Evolutionary conservation across 2,113 vertebrate species (phyloP).

Genomic region (Alethe diademata): DNA sequence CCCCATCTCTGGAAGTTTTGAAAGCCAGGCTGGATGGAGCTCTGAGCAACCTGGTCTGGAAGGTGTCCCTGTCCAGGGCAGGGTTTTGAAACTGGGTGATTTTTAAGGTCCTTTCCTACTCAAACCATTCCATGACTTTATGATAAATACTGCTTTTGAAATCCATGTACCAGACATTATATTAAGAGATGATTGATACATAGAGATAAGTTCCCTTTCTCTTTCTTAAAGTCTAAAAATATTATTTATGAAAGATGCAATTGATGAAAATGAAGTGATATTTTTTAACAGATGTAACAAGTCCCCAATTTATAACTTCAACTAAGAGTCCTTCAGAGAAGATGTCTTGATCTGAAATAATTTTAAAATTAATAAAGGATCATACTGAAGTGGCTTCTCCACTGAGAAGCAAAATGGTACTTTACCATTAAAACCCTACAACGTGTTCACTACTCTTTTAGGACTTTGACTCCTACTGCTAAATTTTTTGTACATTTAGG

Average conservation of each 20-base stretch:
- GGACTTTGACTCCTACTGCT: neutral
- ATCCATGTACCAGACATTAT: neutral
- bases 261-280: neutral
- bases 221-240: neutral
- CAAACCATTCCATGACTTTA: neutral
- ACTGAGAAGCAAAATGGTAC: neutral
- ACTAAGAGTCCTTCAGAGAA: neutral
- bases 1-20: neutral
- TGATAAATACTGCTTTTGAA: neutral
- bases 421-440: neutral
- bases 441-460: neutral
- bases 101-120: neutral
- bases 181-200: neutral
- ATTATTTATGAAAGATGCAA: neutral
- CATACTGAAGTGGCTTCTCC: neutral
- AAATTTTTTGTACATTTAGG: neutral
- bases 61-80: neutral
- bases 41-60: neutral
- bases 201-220: neutral
- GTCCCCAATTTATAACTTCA: neutral
- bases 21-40: neutral
- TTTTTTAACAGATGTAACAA: neutral
- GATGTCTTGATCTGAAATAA: neutral
- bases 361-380: conserved; percentile 1
- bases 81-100: fast-evolving